phyloP scores from a whole-genome alignment of 2,113 vertebrate species.

The Halichoeres trimaculatus region DNA sequence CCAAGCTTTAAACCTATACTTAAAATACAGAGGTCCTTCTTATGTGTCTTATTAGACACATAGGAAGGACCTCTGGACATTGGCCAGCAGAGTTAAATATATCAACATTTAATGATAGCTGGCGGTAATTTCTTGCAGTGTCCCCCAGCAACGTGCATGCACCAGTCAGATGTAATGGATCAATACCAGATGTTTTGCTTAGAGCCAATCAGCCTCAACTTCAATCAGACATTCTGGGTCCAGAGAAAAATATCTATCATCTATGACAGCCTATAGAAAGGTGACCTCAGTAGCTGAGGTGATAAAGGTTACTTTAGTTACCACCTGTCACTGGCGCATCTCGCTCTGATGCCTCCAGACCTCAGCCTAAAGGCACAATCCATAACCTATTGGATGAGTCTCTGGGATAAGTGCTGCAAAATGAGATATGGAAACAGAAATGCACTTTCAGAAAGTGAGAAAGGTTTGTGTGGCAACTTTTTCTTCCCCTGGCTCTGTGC shows the following conservation, averaged over 20 bases:
- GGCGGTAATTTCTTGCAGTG: slow-evolving; percentile 24
- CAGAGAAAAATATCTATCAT: slow-evolving; percentile 67
- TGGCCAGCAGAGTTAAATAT: not conserved
- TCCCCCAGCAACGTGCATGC: slow-evolving; percentile 6
- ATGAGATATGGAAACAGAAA: slow-evolving; percentile 68
- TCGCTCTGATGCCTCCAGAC: slow-evolving; percentile 66
- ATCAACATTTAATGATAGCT: slow-evolving; percentile 12
- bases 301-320: slow-evolving; percentile 77
- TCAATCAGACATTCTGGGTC: slow-evolving; percentile 55
- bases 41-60: not conserved
- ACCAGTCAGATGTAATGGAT: slow-evolving; percentile 51
- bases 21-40: not conserved
- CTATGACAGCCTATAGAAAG: slow-evolving; percentile 71
- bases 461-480: slow-evolving; percentile 12
- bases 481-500: not conserved
- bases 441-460: slow-evolving; percentile 51
- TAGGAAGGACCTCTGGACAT: not conserved
- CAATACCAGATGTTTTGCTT: slow-evolving; percentile 59
- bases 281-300: slow-evolving; percentile 71
- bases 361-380: slow-evolving; percentile 65
- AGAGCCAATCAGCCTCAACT: slow-evolving; percentile 64
- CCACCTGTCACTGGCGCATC: slow-evolving; percentile 71
- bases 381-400: slow-evolving; percentile 69
- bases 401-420: slow-evolving; percentile 68
- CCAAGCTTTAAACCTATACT: too few relatives aligned